phyloP scores from a whole-genome alignment of 2,888 invertebrate species.

The Pammene aurita region DNA sequence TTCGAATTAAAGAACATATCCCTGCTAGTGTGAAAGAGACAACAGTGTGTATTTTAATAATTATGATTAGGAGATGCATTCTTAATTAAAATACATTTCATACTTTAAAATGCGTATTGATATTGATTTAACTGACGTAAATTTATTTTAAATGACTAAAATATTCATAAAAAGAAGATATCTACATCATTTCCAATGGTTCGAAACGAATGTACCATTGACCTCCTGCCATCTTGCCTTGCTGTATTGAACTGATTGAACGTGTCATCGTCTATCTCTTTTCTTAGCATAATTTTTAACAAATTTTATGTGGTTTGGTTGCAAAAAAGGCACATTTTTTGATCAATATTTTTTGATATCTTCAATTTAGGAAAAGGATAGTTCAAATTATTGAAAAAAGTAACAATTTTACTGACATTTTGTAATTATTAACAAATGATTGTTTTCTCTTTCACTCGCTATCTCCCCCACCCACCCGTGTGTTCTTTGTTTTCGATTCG shows the following conservation, averaged over 20 bases:
- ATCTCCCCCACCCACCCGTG: conserved; percentile 58
- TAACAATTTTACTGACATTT: neutral
- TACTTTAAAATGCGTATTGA: neutral
- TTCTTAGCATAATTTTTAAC: conserved; percentile 40
- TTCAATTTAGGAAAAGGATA: neutral
- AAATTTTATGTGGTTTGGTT: neutral
- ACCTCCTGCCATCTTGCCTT: conserved; percentile 25
- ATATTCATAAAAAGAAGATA: too few relatives aligned
- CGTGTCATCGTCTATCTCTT: conserved; percentile 58
- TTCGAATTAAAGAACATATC: neutral
- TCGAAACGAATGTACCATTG: conserved; percentile 7
- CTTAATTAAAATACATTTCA: neutral
- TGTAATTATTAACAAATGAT: conserved; percentile 45
- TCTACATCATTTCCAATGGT: too few relatives aligned
- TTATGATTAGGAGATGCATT: neutral
- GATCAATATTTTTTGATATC: neutral
- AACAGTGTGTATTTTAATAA: conserved; percentile 5
- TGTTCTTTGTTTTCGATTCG: conserved; percentile 58
- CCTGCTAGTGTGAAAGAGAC: conserved; percentile 23
- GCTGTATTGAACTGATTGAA: conserved; percentile 38
- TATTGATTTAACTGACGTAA: too few relatives aligned
- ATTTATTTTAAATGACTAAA: too few relatives aligned
- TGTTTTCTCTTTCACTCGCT: conserved; percentile 47
- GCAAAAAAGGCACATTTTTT: neutral
- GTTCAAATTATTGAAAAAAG: neutral